Percentiles rank a stretch among this genome's conserved stretches.
These are phyloP conservation scores for Drosophila birchii DNA, from an alignment of 2,888 invertebrate species.

Conservation along the genomic window DNA sequence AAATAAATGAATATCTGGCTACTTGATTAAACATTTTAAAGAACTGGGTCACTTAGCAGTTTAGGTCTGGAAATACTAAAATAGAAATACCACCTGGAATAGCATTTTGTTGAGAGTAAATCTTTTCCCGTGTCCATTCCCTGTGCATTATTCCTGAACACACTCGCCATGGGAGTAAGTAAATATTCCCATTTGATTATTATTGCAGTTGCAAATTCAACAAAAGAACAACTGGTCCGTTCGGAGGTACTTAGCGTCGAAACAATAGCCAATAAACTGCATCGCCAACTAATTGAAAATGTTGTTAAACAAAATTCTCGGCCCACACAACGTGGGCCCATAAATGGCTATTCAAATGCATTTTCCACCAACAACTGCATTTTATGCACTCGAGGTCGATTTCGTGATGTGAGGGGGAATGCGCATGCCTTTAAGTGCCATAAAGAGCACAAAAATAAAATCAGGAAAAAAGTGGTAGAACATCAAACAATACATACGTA, in stretches of 20 bases:
- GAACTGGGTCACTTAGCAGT: neutral
- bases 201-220: slow-evolving; percentile 56
- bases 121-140: neutral
- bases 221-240: slow-evolving; percentile 37
- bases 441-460: slow-evolving; percentile 22
- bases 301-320: slow-evolving; percentile 70
- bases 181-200: slow-evolving; percentile 40
- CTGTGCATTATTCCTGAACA: slow-evolving; percentile 2
- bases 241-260: slow-evolving; percentile 67
- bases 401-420: slow-evolving; percentile 14
- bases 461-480: slow-evolving; percentile 24
- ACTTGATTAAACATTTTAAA: neutral
- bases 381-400: slow-evolving; percentile 26
- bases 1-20: neutral
- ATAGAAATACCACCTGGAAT: neutral
- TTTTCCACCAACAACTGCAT: slow-evolving; percentile 42
- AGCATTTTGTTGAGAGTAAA: neutral
- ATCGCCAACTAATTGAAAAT: slow-evolving; percentile 78
- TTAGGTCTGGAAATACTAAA: neutral
- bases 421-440: slow-evolving; percentile 36
- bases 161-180: slow-evolving; percentile 8
- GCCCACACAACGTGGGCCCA: slow-evolving; percentile 61
- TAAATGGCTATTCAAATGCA: slow-evolving; percentile 65
- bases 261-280: slow-evolving; percentile 79
- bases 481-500: slow-evolving; percentile 33